Evolutionary conservation across 2,797 vertebrate species (phyloP).

Genomic region (Malacoctenus gilli): DNA sequence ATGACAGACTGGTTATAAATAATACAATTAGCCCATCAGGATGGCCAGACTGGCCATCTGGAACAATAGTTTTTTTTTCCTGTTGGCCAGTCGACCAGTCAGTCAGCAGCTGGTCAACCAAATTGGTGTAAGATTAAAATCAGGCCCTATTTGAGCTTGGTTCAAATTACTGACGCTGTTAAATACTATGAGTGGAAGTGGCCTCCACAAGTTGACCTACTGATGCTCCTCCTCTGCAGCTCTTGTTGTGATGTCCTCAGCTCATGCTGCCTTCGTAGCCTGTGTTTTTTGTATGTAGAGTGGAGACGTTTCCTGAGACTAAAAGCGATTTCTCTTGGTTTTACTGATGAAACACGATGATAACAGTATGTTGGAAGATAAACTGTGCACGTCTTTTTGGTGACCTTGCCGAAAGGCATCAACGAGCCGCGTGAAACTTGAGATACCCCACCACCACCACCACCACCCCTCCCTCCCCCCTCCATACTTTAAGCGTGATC

Average conservation of each 20-base stretch:
- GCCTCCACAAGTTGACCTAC: too few relatives aligned
- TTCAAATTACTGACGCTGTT: neutral
- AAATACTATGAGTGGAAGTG: too few relatives aligned
- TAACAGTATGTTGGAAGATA: neutral
- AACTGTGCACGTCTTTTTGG: conserved; percentile 5
- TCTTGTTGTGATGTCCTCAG: too few relatives aligned
- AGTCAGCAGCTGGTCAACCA: conserved; percentile 5
- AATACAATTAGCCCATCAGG: conserved; percentile 7
- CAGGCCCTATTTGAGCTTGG: conserved; percentile 4
- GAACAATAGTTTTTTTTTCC: conserved; percentile 12
- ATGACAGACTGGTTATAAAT: neutral
- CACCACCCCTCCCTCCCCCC: too few relatives aligned
- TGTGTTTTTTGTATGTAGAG: neutral
- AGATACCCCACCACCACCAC: too few relatives aligned
- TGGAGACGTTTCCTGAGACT: too few relatives aligned
- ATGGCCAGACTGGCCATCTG: conserved; percentile 7
- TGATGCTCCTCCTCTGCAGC: too few relatives aligned
- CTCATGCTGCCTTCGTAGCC: too few relatives aligned
- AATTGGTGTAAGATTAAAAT: conserved; percentile 10
- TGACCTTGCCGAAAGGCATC: conserved; percentile 24
- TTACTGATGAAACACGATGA: conserved; percentile 2
- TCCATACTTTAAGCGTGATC: neutral
- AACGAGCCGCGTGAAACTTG: neutral
- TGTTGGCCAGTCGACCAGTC: conserved; percentile 17
- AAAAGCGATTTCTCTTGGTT: too few relatives aligned